Evolutionary conservation across 1,140 invertebrate species (phyloP), one percentile per base, ranked within the genome.

Genomic region (Homarus americanus): DNA sequence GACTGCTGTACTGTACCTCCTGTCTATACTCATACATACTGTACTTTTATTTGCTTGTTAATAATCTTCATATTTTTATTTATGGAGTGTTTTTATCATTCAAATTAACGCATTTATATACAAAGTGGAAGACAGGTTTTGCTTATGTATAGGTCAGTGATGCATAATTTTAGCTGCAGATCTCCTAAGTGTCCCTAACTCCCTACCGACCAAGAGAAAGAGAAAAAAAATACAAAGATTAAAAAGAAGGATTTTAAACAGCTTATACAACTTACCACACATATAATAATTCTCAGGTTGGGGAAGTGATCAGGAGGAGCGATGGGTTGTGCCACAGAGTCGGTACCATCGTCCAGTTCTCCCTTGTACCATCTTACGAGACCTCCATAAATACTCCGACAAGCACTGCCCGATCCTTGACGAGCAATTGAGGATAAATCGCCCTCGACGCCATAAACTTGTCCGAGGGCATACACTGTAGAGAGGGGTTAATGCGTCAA

Each of bases 321-420:
- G 82, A 99, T 95, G 88, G 94, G 95, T 83, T 90, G 94, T 0
- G 98, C 97, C 82, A 97, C 94, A 1, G 98, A 98, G 95, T 99
- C 98, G n/a, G 93, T 94, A 15, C 98, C 98, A 94, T 97, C 95
- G 0, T 94, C 93, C 49, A 95, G 92, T 1, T 93, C 93, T 12
- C 98, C 98, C 92, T 96, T 96, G 58, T 96, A 95, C 99, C 99
- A 99, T 87, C 96, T 95, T 7, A 98, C 97, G 95, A 99, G 99
- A 66, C 99, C 99, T 72, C 98, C 98, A 93, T 96, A 96, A 28
- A 99, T 95, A 95, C 99, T 99, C 76, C 99, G 95, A 94, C 99
- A 99, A 1, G 99, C 99, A 94, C 98, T 99, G 15, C 99, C 99
- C 79, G 98, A 99, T 34, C 99, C 99, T 34, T 92, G 88, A 36